Percentiles rank a stretch among this genome's conserved stretches.
phyloP scores from a whole-genome alignment of 53 echinoderm and acorn worm genomes.

The Patiria pectinifera region DNA sequence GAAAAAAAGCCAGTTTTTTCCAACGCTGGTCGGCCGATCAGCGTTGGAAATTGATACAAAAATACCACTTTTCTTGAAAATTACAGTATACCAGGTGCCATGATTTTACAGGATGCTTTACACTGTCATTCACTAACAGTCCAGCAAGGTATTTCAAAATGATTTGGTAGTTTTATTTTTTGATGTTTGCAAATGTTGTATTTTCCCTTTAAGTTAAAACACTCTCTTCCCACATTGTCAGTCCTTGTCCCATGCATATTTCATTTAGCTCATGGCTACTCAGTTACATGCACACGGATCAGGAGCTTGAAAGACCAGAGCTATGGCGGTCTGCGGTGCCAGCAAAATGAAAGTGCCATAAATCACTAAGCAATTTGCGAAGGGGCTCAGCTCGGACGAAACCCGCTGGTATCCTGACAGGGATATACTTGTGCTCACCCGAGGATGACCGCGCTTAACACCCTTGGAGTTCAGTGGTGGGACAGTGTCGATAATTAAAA shows the following conservation, averaged over 20 bases:
- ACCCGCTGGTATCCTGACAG: background rate
- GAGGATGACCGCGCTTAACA: slow-evolving; percentile 31
- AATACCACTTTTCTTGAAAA: too few species aligned
- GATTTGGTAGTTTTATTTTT: too few species aligned
- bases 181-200: too few species aligned
- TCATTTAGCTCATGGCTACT: background rate
- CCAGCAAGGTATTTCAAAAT: too few species aligned
- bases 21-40: too few species aligned
- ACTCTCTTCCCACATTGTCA: background rate
- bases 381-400: background rate
- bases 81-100: too few species aligned
- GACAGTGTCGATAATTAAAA: slow-evolving; percentile 13
- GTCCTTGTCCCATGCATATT: slow-evolving; percentile 29
- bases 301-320: background rate
- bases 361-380: slow-evolving; percentile 48
- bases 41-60: too few species aligned
- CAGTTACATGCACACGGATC: background rate
- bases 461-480: background rate
- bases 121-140: too few species aligned
- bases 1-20: too few species aligned
- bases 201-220: background rate
- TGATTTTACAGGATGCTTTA: too few species aligned
- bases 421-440: background rate
- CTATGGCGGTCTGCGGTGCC: background rate
- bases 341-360: slow-evolving; percentile 19